Evolutionary conservation across 2,113 vertebrate species (phyloP).

Genomic region (Nansenia antarctica): DNA sequence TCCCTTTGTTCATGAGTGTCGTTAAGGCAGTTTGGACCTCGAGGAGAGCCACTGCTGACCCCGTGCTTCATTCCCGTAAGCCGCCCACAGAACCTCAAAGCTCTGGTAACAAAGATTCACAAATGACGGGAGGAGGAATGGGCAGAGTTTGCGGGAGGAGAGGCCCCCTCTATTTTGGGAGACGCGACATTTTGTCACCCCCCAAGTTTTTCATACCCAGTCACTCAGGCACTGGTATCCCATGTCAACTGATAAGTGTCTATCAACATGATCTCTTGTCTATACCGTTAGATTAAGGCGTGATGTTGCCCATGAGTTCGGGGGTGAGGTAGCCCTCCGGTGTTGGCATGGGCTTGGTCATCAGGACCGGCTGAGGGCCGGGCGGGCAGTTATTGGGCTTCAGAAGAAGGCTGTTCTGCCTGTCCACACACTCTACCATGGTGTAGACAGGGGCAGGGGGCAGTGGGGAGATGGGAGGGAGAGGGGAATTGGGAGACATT

Average conservation of each 20-base stretch:
- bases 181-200: conserved; percentile 19
- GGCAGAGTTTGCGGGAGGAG: conserved; percentile 9
- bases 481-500: background rate
- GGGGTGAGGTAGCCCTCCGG: conserved; percentile 87
- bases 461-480: conserved; percentile 36
- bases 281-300: conserved; percentile 32
- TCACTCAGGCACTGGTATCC: conserved; percentile 2
- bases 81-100: background rate
- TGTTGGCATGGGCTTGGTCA: conserved; percentile 75
- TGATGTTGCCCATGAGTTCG: conserved; percentile 76
- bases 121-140: background rate
- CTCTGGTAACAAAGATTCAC: background rate
- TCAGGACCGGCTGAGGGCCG: conserved; percentile 39
- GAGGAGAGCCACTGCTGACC: background rate
- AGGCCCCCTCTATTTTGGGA: conserved; percentile 12
- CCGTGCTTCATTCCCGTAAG: background rate
- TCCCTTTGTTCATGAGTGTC: background rate
- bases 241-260: background rate
- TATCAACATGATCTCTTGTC: background rate
- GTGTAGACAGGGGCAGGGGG: conserved; percentile 85
- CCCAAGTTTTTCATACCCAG: background rate
- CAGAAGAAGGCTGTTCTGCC: conserved; percentile 86
- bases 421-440: conserved; percentile 84
- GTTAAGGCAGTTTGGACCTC: background rate
- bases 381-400: conserved; percentile 73